Evolutionary conservation across 1,140 invertebrate genomes (phyloP).

Genomic region (Dendrolimus kikuchii): DNA sequence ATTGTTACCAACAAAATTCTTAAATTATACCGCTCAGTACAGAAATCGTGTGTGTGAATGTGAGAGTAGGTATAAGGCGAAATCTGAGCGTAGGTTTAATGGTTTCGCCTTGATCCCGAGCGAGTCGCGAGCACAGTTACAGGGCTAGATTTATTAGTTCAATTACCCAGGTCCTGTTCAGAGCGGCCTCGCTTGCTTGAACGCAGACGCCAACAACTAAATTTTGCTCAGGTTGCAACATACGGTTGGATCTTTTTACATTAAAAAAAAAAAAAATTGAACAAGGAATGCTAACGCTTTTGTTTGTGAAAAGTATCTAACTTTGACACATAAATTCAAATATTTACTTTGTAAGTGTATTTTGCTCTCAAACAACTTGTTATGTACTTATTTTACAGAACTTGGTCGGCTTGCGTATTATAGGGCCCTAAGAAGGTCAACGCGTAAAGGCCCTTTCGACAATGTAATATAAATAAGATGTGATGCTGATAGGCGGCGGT

Average conservation of each 20-base stretch:
- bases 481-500: too few species aligned
- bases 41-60: constrained; percentile 21
- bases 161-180: constrained; percentile 56
- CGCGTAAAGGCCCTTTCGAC: too few species aligned
- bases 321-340: too few species aligned
- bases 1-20: constrained; percentile 1
- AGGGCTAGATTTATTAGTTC: constrained; percentile 67
- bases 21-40: constrained; percentile 5
- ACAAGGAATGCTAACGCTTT: background rate
- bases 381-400: too few species aligned
- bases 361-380: too few species aligned
- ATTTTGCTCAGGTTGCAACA: constrained; percentile 45
- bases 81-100: constrained; percentile 51
- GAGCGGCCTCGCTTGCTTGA: constrained; percentile 46
- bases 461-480: too few species aligned
- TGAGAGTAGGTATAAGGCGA: constrained; percentile 25
- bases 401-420: too few species aligned
- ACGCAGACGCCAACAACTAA: constrained; percentile 55
- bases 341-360: too few species aligned
- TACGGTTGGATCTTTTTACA: constrained; percentile 19
- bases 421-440: too few species aligned
- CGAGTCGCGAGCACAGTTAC: constrained; percentile 46
- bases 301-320: background rate
- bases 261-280: background rate
- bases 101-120: constrained; percentile 52